phyloP scores from a whole-genome alignment of 2,113 vertebrate genomes.

The Stigmatopora argus region DNA sequence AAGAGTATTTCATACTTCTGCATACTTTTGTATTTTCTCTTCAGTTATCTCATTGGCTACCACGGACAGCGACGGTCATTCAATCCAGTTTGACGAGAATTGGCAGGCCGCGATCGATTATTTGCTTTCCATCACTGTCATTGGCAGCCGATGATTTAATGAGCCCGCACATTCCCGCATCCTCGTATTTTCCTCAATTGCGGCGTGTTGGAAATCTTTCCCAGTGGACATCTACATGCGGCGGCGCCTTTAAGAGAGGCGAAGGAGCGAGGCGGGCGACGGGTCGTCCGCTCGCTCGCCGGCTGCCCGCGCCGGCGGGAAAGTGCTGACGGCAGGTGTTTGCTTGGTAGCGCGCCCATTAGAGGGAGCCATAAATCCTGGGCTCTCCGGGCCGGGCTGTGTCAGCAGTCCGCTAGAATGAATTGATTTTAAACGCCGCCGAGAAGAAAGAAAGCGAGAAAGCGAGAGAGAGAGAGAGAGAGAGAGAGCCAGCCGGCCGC shows the following conservation, averaged over 20 bases:
- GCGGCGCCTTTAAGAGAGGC: conserved; percentile 60
- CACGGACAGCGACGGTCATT: no score
- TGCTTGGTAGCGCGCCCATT: conserved; percentile 75
- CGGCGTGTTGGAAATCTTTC: neutral
- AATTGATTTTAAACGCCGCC: conserved; percentile 72
- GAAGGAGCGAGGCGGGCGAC: conserved; percentile 53
- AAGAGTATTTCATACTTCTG: neutral
- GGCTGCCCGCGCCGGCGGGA: conserved; percentile 44
- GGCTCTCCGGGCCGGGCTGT: conserved; percentile 67
- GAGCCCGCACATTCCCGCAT: neutral
- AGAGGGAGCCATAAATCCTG: conserved; percentile 80
- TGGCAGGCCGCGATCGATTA: neutral
- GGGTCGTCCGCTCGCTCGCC: conserved; percentile 4
- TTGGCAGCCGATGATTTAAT: neutral
- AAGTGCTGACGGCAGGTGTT: conserved; percentile 78
- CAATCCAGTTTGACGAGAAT: no score
- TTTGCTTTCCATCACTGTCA: conserved; percentile 31
- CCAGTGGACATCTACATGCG: neutral
- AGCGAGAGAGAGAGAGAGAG: conserved; percentile 10
- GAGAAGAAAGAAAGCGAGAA: conserved; percentile 40
- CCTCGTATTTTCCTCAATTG: neutral
- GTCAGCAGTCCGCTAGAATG: conserved; percentile 71
- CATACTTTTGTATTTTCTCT: conserved; percentile 17
- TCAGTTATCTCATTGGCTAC: conserved; percentile 1
- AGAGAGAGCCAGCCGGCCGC: conserved; percentile 44